A percentile compares a stretch with the other conserved stretches of the same genome.
These are phyloP conservation scores for Antitype chi DNA, from an alignment of 2,888 invertebrate genomes.

Conservation along the genomic window DNA sequence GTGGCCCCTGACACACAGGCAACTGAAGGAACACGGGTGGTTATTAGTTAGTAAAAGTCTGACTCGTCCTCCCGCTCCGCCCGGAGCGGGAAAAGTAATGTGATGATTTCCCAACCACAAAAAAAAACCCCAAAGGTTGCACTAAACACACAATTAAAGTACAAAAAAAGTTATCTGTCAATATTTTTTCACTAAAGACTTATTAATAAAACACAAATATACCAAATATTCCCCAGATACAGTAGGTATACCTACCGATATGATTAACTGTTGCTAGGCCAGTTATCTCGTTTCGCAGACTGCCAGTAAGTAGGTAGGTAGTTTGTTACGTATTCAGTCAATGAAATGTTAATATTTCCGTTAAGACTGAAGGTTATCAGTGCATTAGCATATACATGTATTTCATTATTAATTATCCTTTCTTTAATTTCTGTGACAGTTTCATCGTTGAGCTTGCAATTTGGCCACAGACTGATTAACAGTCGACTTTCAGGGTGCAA, in stretches of 20 bases:
- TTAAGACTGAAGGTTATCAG: slow-evolving; percentile 36
- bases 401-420: slow-evolving; percentile 8
- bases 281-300: slow-evolving; percentile 27
- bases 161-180: slow-evolving; percentile 11
- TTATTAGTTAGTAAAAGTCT: no score
- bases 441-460: background rate
- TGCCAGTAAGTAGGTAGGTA: background rate
- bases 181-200: slow-evolving; percentile 28
- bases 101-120: no score
- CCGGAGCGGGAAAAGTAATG: no score
- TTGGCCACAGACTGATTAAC: background rate
- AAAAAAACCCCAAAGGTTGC: background rate
- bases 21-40: no score
- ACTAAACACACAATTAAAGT: background rate
- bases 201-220: slow-evolving; percentile 17
- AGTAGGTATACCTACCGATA: slow-evolving; percentile 9
- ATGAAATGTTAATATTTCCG: slow-evolving; percentile 24
- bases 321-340: slow-evolving; percentile 26
- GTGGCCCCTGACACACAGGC: no score
- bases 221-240: background rate
- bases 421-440: background rate
- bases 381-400: background rate
- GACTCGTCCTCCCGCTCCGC: no score
- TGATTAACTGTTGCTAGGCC: slow-evolving; percentile 38
- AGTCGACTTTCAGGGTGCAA: background rate